Base-by-base conservation (phyloP, 2,888 invertebrate genomes). In the Actias luna region DNA sequence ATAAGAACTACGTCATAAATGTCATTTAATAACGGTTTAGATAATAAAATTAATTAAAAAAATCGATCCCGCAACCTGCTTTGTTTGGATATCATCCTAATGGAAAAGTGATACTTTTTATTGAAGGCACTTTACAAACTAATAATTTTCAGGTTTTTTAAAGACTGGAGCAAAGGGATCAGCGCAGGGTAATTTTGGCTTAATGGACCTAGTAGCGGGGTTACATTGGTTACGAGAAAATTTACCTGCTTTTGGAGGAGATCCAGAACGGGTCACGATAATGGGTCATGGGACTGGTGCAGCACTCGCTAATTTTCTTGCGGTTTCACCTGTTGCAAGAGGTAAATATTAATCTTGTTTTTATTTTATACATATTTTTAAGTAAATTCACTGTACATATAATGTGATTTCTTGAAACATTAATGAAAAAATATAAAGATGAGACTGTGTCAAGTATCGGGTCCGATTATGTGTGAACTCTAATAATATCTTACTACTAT, bases 221-320 rank as follows among this genome's bases (percentile, higher is more conserved):
- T 94, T 99, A 62, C 98, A 99, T 84, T 99, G 99, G 99, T 94
- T 99, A 63, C 95, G 97, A 77, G 98, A 98, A 85, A 99, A 99
- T 89, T 94, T 99, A 65, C 97, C 96, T 3, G 96, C 97, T 1
- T 99, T 99, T 84, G 98, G 98, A 27, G 99, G 99, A 22, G 98
- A 99, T 92, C 96, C 98, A 5, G 95, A 97, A 83, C 94, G 96
- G 71, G 96, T 99, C 66, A 99, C 99, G 0, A 92, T 99, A 68
- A 95, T 99, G 94, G 99, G 99, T 2, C 99, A 99, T 85, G 98
- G 98, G 33, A 98, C 98, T 33, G 99, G 99, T 7, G 99, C 99
- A 12, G 98, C 99, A 1, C 94, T 99, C 60, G 98, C 99, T 73
- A 99, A 99, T 93, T 96, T 99, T 80, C 95, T 99, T 64, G 96